phyloP scores from a whole-genome alignment of 1,140 invertebrate species.

The Drosophila ficusphila region DNA sequence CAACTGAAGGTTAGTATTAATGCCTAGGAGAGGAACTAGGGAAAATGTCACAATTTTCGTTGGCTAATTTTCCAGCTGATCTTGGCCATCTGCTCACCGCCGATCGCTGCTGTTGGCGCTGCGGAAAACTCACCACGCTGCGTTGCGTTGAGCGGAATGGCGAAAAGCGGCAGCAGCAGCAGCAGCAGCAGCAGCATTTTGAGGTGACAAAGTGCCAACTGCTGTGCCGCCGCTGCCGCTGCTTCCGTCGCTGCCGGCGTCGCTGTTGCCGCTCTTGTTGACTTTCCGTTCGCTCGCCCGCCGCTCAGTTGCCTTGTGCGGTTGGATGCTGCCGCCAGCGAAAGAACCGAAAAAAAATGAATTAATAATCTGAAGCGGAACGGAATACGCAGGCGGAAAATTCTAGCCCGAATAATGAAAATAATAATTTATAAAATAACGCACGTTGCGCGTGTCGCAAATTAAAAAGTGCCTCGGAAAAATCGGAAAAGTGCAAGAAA shows the following conservation, averaged over 20 bases:
- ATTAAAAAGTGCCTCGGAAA: conserved; percentile 1
- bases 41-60: not conserved
- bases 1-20: too few relatives aligned
- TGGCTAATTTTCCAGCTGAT: not conserved
- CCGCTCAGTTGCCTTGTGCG: conserved; percentile 70
- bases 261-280: conserved; percentile 19
- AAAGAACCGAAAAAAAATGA: conserved; percentile 46
- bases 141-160: conserved; percentile 6
- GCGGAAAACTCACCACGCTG: conserved; percentile 44
- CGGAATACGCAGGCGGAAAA: conserved; percentile 25
- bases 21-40: too few relatives aligned
- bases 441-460: conserved; percentile 21
- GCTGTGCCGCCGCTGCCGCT: conserved; percentile 8
- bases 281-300: conserved; percentile 34
- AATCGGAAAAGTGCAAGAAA: conserved; percentile 7
- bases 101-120: conserved; percentile 12
- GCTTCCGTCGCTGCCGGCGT: not conserved
- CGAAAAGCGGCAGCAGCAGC: conserved; percentile 1
- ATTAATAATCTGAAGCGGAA: conserved; percentile 22
- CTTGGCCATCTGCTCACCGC: not conserved
- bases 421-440: conserved; percentile 22
- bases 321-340: conserved; percentile 62
- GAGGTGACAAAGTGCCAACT: conserved; percentile 60
- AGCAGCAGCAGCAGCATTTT: conserved; percentile 3
- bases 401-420: not conserved